These are phyloP conservation scores for Rostratula benghalensis DNA, from an alignment of 2,113 vertebrate species.

Conservation along the genomic window DNA sequence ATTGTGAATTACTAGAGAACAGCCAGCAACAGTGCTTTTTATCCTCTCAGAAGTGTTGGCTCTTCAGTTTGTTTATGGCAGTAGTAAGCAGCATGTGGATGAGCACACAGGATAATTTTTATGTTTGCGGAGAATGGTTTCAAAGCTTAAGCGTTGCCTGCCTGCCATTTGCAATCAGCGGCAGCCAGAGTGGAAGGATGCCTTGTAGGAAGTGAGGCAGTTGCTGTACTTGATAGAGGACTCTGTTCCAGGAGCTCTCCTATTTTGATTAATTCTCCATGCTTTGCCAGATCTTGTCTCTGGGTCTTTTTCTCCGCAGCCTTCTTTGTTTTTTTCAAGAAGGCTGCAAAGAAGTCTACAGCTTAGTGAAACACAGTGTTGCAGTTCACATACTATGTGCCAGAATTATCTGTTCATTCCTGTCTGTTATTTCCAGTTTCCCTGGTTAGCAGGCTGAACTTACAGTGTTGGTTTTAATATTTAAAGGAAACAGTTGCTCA, in stretches of 20 bases:
- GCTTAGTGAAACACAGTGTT: not conserved
- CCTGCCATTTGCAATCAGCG: not conserved
- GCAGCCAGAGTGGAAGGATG: not conserved
- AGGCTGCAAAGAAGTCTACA: not conserved
- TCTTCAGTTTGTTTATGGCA: not conserved
- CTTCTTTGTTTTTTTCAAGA: not conserved
- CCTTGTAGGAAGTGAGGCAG: not conserved
- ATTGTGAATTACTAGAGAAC: not conserved
- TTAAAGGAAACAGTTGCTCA: not conserved
- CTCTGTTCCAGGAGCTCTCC: not conserved
- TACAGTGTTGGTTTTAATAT: not conserved
- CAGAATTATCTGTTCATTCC: not conserved
- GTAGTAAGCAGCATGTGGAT: not conserved
- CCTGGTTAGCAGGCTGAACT: not conserved
- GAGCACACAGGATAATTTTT: not conserved
- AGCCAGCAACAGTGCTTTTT: not conserved
- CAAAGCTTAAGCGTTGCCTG: not conserved
- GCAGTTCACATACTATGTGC: not conserved
- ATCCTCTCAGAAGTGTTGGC: not conserved
- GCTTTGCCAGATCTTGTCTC: not conserved
- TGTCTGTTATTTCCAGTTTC: not conserved
- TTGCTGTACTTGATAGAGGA: not conserved
- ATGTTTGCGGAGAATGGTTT: not conserved
- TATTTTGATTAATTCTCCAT: not conserved
- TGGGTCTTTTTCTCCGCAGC: not conserved